A percentile compares a stretch with the other conserved stretches of the same genome.
Conservation (phyloP, 2,888 invertebrate species). For the Drosophila cognata region DNA sequence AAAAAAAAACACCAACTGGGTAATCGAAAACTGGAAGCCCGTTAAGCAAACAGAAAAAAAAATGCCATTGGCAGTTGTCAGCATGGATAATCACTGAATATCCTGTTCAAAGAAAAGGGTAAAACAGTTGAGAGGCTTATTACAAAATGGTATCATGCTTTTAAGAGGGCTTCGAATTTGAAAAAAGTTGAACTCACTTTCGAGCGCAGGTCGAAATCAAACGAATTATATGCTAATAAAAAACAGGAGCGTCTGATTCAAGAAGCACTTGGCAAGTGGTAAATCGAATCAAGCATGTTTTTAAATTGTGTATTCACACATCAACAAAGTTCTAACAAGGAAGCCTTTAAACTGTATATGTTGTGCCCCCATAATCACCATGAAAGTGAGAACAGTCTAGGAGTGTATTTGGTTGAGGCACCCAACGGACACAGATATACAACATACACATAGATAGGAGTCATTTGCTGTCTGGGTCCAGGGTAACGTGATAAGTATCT, state of each 20-base stretch:
- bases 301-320: slow-evolving; percentile 26
- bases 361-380: slow-evolving; percentile 34
- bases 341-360: slow-evolving; percentile 11
- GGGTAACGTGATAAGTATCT: slow-evolving; percentile 60
- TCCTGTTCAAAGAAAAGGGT: slow-evolving; percentile 11
- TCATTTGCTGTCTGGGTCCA: slow-evolving; percentile 50
- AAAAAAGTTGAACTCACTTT: slow-evolving; percentile 10
- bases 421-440: slow-evolving; percentile 16
- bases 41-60: slow-evolving; percentile 7
- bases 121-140: slow-evolving; percentile 11
- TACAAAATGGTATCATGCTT: slow-evolving; percentile 15
- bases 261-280: slow-evolving; percentile 17
- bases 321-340: slow-evolving; percentile 4
- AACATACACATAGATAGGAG: slow-evolving; percentile 29
- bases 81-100: slow-evolving; percentile 33
- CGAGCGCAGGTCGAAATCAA: slow-evolving; percentile 22
- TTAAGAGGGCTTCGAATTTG: slow-evolving; percentile 14
- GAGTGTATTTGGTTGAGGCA: slow-evolving; percentile 39
- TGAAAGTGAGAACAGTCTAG: slow-evolving; percentile 27
- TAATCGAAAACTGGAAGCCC: slow-evolving; percentile 11
- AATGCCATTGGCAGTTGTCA: slow-evolving; percentile 25
- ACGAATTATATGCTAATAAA: slow-evolving; percentile 24
- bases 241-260: slow-evolving; percentile 7
- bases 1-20: slow-evolving; percentile 33
- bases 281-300: slow-evolving; percentile 45